Percentiles rank a stretch among this genome's conserved stretches.
These are phyloP conservation scores for Drosophila austrosaltans DNA, from an alignment of 2,888 invertebrate species.

Conservation along the genomic window DNA sequence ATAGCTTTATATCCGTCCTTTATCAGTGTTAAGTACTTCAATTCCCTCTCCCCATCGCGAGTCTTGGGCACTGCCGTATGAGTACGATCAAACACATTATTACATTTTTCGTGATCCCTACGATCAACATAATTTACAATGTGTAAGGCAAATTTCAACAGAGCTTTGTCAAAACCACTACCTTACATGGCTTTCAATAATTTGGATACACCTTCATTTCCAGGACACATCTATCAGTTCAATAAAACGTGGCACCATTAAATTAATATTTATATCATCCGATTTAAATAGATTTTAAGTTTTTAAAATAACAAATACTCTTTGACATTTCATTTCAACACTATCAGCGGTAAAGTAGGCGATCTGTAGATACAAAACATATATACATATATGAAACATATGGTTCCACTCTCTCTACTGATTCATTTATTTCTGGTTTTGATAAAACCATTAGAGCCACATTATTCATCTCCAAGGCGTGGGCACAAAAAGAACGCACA, in stretches of 20 bases:
- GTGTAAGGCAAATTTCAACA: slow-evolving; percentile 35
- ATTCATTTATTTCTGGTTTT: slow-evolving; percentile 31
- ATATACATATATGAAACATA: slow-evolving; percentile 21
- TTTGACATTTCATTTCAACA: slow-evolving; percentile 6
- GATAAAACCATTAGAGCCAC: slow-evolving; percentile 58
- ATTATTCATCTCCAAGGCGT: slow-evolving; percentile 51
- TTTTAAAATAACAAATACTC: slow-evolving; percentile 41
- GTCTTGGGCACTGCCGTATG: slow-evolving; percentile 52
- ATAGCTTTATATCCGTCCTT: slow-evolving; percentile 40
- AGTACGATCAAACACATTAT: slow-evolving; percentile 22
- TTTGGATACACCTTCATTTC: slow-evolving; percentile 47
- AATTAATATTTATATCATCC: rapidly evolving
- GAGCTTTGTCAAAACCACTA: slow-evolving; percentile 39
- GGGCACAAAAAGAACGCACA: slow-evolving; percentile 45
- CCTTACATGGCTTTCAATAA: slow-evolving; percentile 45
- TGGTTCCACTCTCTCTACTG: slow-evolving; percentile 25
- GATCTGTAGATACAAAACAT: slow-evolving; percentile 7
- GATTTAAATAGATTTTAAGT: slow-evolving; percentile 38
- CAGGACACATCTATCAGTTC: slow-evolving; percentile 42
- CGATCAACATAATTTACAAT: slow-evolving; percentile 36
- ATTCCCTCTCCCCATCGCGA: neutral
- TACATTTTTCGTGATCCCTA: slow-evolving; percentile 18
- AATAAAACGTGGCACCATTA: neutral
- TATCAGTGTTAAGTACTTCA: slow-evolving; percentile 45
- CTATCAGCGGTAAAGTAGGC: slow-evolving; percentile 21